Evolutionary conservation across 2,888 invertebrate species (phyloP), one percentile per base, ranked within the genome.

Genomic region (Nephrotoma appendiculata): DNA sequence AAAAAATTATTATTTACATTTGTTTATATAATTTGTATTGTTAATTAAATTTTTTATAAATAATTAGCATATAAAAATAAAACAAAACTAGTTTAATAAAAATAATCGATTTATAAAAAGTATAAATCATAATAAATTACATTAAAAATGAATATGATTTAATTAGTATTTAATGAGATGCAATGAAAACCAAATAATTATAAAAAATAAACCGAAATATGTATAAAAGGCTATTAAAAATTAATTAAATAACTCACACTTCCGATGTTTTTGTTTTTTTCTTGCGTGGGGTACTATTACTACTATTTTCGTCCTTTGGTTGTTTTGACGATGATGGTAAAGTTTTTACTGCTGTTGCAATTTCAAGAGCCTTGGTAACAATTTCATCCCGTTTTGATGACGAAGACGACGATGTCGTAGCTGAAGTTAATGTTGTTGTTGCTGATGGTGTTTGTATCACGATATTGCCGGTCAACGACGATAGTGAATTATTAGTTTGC

Each of bases 401-500:
- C 12, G 86, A 19, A 11, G 86, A 48, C n/a, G 86, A 83, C 15
- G 87, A n/a, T 42, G 11, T 45, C 9, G 12, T 41, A 15, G 87
- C 7, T 11, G 86, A 2, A 9, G 41, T 86, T 83, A 83, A 9
- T 5, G 86, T 45, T 15, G 84, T 42, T 42, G 85, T 45, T 44
- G 43, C 57, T 86, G 92, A 88, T 93, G 89, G 88, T 86, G 91
- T 11, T 52, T 52, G 95, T 90, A 97, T 96, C 87, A 96, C 93
- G 88, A 97, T 96, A 90, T 96, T 96, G 43, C 96, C 97, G 2
- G 96, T 96, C 86, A 96, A 95, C 11, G 96, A 96, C 1, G 97
- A 95, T 86, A 97, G 92, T 0, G 97, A 97, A 91, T 97, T 97
- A 90, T 97, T 97, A 9, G 97, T 97, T 91, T 97, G 96, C 87